A percentile compares a stretch with the other conserved stretches of the same genome.
These are phyloP conservation scores for Drosophila anceps DNA, from an alignment of 2,888 invertebrate genomes.

Conservation along the genomic window DNA sequence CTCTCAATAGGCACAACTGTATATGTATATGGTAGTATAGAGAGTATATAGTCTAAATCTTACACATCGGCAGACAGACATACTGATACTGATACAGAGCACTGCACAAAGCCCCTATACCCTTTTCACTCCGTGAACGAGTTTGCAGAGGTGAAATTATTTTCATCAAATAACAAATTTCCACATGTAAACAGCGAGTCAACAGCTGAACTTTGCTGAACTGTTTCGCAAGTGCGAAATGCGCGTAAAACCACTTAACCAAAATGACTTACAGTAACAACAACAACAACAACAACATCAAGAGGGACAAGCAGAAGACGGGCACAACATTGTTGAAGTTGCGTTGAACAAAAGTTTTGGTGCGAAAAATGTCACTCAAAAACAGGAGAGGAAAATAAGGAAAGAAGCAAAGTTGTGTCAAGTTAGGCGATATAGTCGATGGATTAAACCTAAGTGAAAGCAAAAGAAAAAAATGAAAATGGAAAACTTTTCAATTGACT, in stretches of 20 bases:
- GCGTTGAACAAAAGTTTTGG: slow-evolving; percentile 46
- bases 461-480: slow-evolving; percentile 9
- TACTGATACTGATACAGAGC: background rate
- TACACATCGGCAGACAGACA: background rate
- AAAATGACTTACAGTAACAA: slow-evolving; percentile 38
- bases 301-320: background rate
- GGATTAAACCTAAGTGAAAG: slow-evolving; percentile 33
- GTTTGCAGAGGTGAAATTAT: slow-evolving; percentile 26
- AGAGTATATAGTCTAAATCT: background rate
- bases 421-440: slow-evolving; percentile 25
- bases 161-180: slow-evolving; percentile 38
- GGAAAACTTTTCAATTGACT: slow-evolving; percentile 29
- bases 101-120: background rate
- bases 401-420: slow-evolving; percentile 36
- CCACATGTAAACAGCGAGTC: slow-evolving; percentile 37
- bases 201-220: slow-evolving; percentile 24
- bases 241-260: slow-evolving; percentile 62
- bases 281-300: slow-evolving; percentile 21
- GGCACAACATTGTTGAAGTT: slow-evolving; percentile 42
- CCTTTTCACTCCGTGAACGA: background rate
- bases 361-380: slow-evolving; percentile 68
- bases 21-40: background rate
- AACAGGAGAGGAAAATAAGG: slow-evolving; percentile 34
- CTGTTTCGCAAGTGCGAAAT: slow-evolving; percentile 32
- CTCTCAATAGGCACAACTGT: background rate